Evolutionary conservation across 2,113 vertebrate genomes (phyloP).

Genomic region (Neogale vison): DNA sequence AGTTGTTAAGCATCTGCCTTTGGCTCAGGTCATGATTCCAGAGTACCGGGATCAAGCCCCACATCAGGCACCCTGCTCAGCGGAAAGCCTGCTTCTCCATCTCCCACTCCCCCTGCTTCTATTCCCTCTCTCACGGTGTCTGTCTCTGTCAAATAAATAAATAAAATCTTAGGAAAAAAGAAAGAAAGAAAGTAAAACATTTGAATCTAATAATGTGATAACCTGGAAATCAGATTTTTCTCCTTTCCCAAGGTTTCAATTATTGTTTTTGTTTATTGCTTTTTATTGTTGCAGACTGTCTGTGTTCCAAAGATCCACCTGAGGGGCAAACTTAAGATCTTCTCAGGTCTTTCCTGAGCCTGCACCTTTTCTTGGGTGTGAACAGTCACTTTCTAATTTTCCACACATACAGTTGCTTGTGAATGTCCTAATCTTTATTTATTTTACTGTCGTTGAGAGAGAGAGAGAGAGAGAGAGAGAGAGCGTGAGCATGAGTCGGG

Average conservation of each 20-base stretch:
- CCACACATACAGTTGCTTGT: not conserved
- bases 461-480: too few species aligned
- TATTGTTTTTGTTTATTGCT: not conserved
- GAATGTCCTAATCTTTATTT: not conserved
- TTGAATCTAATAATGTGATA: not conserved
- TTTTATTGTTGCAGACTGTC: not conserved
- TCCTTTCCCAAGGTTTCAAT: not conserved
- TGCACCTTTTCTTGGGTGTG: not conserved
- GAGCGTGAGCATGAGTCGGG: not conserved
- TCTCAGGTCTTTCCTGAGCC: not conserved
- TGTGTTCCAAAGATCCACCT: not conserved
- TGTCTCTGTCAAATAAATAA: too few species aligned
- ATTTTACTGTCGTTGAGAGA: not conserved
- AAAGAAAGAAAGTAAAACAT: not conserved
- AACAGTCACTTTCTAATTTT: not conserved
- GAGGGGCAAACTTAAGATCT: not conserved
- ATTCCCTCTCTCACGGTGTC: too few species aligned
- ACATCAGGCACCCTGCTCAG: too few species aligned
- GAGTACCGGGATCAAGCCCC: too few species aligned
- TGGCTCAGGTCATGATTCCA: too few species aligned
- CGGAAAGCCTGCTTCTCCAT: too few species aligned
- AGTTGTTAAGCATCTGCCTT: too few species aligned
- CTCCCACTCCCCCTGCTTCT: too few species aligned
- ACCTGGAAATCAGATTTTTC: not conserved
- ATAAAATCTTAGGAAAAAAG: too few species aligned